Base-by-base conservation (phyloP, 2,113 vertebrate species). In the Cheilinus undulatus region DNA sequence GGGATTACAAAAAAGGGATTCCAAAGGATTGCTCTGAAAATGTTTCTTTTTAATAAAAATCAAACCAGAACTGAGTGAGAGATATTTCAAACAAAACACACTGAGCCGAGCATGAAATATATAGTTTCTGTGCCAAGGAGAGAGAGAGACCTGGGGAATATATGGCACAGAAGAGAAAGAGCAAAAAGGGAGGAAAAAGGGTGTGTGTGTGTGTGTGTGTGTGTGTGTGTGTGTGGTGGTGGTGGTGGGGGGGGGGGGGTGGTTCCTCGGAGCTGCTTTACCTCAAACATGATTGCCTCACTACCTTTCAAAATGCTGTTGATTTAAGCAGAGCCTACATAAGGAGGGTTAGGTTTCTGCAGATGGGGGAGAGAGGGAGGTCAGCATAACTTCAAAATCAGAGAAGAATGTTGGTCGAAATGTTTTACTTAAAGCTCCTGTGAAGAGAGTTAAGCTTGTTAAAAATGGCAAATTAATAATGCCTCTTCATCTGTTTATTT, bases 231-330 rank as follows among this genome's bases (percentile, higher is more conserved):
- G n/a, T n/a, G n/a, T n/a, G n/a, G n/a, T n/a, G 62, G 20, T n/a
- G 27, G 3, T 19, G 52, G 64, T 71, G 24, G 45, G 62, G 26
- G 24, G 28, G 3, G 22, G 52, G 64, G 74, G 45, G 57, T 14
- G 7, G 43, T 59, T 84, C 58, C 24, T 57, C 53, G 82, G 62
- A 61, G 74, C 60, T 86, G 83, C 76, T 88, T 80, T 70, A 45
- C 78, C 73, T 78, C 69, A 80, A 83, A 87, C 70, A 67, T 80
- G 84, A 86, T 84, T 86, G 83, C 80, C 88, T 89, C 78, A 88
- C 81, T 82, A 86, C 86, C 86, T 87, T 87, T 83, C 59, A 86
- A 87, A 92, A 86, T 80, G 60, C 86, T 89, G 91, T 92, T 86
- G 86, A 86, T 88, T 92, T 90, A 90, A 89, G 87, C 81, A 78